Conservation (phyloP, 92 coral and sea anemone species). For the Diadumene lineata region DNA sequence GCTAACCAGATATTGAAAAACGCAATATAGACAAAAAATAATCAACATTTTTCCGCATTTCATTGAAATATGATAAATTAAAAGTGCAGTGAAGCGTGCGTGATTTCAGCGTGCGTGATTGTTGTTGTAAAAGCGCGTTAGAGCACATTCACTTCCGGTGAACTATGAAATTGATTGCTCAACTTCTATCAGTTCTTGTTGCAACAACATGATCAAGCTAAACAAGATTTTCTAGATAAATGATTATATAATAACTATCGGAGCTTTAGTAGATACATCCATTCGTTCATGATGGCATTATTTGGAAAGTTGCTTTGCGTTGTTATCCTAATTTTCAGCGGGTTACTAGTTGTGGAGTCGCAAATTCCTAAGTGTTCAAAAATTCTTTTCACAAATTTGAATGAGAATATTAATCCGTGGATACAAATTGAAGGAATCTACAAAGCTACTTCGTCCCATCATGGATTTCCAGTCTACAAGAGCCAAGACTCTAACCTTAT, state of each 20-base stretch:
- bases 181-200: background rate
- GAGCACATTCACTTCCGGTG: background rate
- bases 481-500: constrained; percentile 40
- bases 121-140: background rate
- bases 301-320: background rate
- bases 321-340: too few species aligned
- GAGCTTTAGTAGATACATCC: background rate
- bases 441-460: constrained; percentile 21
- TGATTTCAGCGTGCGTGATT: background rate
- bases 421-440: constrained; percentile 56
- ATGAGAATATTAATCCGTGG: constrained; percentile 37
- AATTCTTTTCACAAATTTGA: constrained; percentile 45
- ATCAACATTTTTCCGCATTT: too few species aligned
- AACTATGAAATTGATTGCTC: background rate
- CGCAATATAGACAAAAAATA: too few species aligned
- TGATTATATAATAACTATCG: background rate
- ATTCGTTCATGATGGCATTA: background rate
- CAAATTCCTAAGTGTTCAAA: constrained; percentile 44
- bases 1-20: too few species aligned
- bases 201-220: too few species aligned
- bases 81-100: too few species aligned
- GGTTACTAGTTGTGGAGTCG: too few species aligned
- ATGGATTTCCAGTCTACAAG: constrained; percentile 41
- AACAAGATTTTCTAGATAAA: background rate
- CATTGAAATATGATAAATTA: too few species aligned